Evolutionary conservation across 2,113 vertebrate genomes (phyloP), one percentile per base, ranked within the genome.

Genomic region (Gambusia affinis): DNA sequence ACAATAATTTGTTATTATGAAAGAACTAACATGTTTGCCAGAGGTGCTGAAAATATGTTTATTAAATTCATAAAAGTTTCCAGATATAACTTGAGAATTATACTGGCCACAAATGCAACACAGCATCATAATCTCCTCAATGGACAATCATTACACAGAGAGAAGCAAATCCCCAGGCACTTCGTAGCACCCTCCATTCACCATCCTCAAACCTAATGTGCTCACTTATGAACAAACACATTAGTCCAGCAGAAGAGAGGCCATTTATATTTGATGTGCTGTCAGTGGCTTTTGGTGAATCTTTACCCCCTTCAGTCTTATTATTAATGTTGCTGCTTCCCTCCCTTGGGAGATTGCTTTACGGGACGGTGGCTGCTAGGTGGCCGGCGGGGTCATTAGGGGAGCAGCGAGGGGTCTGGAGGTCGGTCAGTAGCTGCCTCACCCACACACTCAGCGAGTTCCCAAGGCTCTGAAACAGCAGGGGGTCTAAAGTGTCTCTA

Each of bases 211-310:
- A 75, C 78, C 82, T 90, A 93, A 91, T 92, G 92, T 79, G 80
- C 75, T 89, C 85, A 73, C 89, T 93, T 90, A 94, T 92, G 93
- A 86, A 90, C 88, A 88, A 93, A 90, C 85, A 91, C 94, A 94
- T 95, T 93, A 94, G 88, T 39, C 60, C 79, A 65, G 67, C 71
- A 81, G 70, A 67, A 76, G 86, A 87, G 62, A 83, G 76, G 33
- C 47, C 84, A 88, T 94, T 87, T 79, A 90, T 91, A 89, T 93
- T 92, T 93, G 87, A 93, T 92, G 91, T 31, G 76, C 84, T 82
- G 80, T 90, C 88, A 77, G 30, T 1, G 61, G 17, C 75, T 74
- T 83, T 79, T 60, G 51, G 57, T 64, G 77, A 85, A 80, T 87
- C 92, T 89, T 87, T 86, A 76, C 82, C 68, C 76, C 76, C 87